Evolutionary conservation across 1,140 invertebrate genomes (phyloP).

Genomic region (Panagrolaimus sp.): DNA sequence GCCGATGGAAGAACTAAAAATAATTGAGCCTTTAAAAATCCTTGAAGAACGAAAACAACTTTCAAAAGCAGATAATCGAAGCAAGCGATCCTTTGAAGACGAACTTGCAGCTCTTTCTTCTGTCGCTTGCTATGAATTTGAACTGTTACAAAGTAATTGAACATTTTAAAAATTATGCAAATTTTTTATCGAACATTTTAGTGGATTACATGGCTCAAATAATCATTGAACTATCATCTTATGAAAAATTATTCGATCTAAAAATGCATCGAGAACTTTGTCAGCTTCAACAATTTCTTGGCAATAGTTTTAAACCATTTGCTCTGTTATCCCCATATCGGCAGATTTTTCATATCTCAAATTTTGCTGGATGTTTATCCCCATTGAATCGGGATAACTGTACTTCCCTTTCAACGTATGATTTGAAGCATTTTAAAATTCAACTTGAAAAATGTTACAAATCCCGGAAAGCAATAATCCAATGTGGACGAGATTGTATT

Average conservation of each 20-base stretch:
- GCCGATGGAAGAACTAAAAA: not conserved
- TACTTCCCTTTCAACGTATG: conserved; percentile 36
- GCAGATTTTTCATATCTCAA: conserved; percentile 53
- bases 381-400: conserved; percentile 48
- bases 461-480: conserved; percentile 30
- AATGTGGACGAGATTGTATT: conserved; percentile 32
- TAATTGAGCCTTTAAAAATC: conserved; percentile 1
- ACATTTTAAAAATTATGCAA: not conserved
- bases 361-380: conserved; percentile 51
- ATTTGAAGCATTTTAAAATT: conserved; percentile 16
- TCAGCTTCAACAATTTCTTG: conserved; percentile 43
- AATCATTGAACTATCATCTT: conserved; percentile 43
- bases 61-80: conserved; percentile 1
- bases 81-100: conserved; percentile 35
- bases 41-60: not conserved
- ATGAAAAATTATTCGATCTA: conserved; percentile 40
- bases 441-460: conserved; percentile 18
- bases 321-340: conserved; percentile 47
- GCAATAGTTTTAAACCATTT: conserved; percentile 32
- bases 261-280: conserved; percentile 50
- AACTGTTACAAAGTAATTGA: conserved; percentile 55
- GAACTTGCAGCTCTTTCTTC: conserved; percentile 45
- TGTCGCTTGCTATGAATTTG: conserved; percentile 53
- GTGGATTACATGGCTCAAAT: conserved; percentile 57
- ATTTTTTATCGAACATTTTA: conserved; percentile 27